These are phyloP conservation scores for Cetonia aurata DNA, from an alignment of 2,888 invertebrate species.

Conservation along the genomic window DNA sequence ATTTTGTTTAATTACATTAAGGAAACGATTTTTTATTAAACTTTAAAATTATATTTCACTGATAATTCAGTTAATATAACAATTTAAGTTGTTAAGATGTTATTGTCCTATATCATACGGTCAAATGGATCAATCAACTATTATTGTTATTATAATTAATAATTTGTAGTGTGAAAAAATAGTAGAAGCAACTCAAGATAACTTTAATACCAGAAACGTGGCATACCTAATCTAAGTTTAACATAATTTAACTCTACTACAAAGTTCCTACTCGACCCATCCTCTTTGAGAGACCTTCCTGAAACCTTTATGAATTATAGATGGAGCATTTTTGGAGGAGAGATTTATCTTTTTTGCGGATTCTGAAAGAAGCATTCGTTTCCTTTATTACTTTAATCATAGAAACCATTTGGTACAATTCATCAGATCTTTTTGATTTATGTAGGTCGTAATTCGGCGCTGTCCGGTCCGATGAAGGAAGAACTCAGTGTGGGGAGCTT, in stretches of 20 bases:
- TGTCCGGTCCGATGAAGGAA: slow-evolving; percentile 23
- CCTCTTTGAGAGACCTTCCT: slow-evolving; percentile 14
- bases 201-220: too few species aligned
- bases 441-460: slow-evolving; percentile 48
- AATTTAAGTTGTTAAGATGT: too few species aligned
- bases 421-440: slow-evolving; percentile 65
- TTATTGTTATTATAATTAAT: background rate
- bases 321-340: slow-evolving; percentile 53
- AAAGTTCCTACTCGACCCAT: slow-evolving; percentile 29
- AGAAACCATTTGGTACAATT: slow-evolving; percentile 67
- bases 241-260: slow-evolving; percentile 17
- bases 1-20: too few species aligned
- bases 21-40: too few species aligned
- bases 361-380: slow-evolving; percentile 60
- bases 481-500: slow-evolving; percentile 11
- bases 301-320: slow-evolving; percentile 65
- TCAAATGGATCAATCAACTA: too few species aligned
- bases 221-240: background rate
- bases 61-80: too few species aligned
- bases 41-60: too few species aligned
- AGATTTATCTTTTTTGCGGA: slow-evolving; percentile 49
- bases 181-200: too few species aligned
- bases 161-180: too few species aligned
- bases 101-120: too few species aligned
- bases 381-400: slow-evolving; percentile 68